Evolutionary conservation across 2,888 invertebrate genomes (phyloP).

Genomic region (Mellilla xanthometata): DNA sequence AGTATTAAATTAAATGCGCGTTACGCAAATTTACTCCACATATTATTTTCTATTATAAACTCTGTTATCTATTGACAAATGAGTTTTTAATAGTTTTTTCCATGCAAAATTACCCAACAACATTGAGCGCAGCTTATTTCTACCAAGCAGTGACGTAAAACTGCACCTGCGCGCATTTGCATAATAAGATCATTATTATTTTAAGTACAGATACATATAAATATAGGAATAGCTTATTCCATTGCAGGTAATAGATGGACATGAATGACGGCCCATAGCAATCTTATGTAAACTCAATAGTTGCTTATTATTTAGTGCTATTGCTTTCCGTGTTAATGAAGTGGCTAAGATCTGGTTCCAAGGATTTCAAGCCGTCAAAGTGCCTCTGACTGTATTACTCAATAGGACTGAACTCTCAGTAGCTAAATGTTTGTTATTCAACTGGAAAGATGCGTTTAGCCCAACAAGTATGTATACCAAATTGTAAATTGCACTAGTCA

Average conservation of each 20-base stretch:
- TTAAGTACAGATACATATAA: not conserved
- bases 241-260: not conserved
- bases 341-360: no score
- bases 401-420: no score
- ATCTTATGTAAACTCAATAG: not conserved
- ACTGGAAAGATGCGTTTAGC: no score
- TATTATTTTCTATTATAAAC: not conserved
- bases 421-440: no score
- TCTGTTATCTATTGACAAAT: conserved; percentile 4
- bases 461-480: no score
- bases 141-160: conserved; percentile 3
- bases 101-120: conserved; percentile 5
- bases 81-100: conserved; percentile 1
- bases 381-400: no score
- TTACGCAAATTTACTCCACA: not conserved
- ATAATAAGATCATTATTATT: conserved; percentile 8
- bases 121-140: conserved; percentile 3
- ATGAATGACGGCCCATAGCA: not conserved
- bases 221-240: conserved; percentile 1
- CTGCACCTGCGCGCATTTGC: conserved; percentile 10
- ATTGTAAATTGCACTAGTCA: no score
- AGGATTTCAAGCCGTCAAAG: no score
- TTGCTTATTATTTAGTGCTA: no score
- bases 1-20: no score
- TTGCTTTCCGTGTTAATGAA: no score